These are phyloP conservation scores for Pteronura brasiliensis DNA, from an alignment of 2,113 vertebrate species.

Conservation along the genomic window DNA sequence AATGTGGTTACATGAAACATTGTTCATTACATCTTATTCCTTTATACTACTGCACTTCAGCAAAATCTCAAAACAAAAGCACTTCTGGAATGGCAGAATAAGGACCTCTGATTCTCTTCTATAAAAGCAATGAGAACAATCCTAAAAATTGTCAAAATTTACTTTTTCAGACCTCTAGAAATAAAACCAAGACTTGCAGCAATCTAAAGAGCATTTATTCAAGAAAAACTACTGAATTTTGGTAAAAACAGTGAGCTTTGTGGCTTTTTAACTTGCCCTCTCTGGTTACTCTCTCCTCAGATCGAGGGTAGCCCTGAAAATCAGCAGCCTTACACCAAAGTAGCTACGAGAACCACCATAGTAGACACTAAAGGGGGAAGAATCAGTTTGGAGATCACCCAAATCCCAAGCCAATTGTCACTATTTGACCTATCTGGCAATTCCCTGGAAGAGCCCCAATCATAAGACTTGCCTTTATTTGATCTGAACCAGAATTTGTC, in stretches of 20 bases:
- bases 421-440: background rate
- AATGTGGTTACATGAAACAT: background rate
- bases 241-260: background rate
- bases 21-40: conserved; percentile 5
- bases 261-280: background rate
- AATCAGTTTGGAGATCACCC: background rate
- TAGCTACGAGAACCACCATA: background rate
- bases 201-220: background rate
- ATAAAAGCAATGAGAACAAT: conserved; percentile 6
- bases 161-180: conserved; percentile 6
- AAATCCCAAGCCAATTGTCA: background rate
- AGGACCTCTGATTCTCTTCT: background rate
- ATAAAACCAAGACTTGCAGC: background rate
- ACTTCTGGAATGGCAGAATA: background rate
- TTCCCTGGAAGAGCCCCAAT: background rate
- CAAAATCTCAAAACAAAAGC: background rate
- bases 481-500: background rate
- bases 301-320: background rate
- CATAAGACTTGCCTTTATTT: background rate
- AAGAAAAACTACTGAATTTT: background rate
- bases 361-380: background rate
- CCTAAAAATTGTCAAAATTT: conserved; percentile 5
- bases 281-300: background rate
- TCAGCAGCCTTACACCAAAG: background rate
- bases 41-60: background rate